phyloP scores from a whole-genome alignment of 2,113 vertebrate genomes.

The Eleginops maclovinus region DNA sequence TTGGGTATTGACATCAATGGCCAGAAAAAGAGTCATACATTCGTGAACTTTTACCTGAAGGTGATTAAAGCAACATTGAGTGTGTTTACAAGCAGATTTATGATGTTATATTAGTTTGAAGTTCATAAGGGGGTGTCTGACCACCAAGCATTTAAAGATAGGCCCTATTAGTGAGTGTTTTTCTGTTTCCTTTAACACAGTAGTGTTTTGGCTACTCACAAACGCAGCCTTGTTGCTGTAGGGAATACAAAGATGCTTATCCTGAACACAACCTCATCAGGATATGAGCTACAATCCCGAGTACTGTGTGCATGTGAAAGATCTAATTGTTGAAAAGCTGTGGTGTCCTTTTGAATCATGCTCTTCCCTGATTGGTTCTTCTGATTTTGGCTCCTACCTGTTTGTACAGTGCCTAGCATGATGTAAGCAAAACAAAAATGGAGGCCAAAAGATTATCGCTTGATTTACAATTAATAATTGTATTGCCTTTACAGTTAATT shows the following conservation, averaged over 20 bases:
- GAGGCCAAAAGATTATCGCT: slow-evolving; percentile 46
- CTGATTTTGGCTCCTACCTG: slow-evolving; percentile 55
- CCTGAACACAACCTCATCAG: slow-evolving; percentile 36
- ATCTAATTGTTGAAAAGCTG: slow-evolving; percentile 36
- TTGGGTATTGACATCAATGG: slow-evolving; percentile 30
- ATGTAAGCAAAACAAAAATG: slow-evolving; percentile 68
- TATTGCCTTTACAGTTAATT: slow-evolving; percentile 24
- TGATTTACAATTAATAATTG: slow-evolving; percentile 27
- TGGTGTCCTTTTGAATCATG: slow-evolving; percentile 31
- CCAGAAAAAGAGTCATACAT: slow-evolving; percentile 30
- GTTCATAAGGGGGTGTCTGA: slow-evolving; percentile 45
- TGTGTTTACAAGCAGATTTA: slow-evolving; percentile 64
- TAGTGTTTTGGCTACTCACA: slow-evolving; percentile 3
- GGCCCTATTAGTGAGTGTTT: slow-evolving; percentile 42
- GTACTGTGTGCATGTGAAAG: slow-evolving; percentile 50
- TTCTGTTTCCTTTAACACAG: slow-evolving; percentile 31
- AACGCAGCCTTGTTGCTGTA: slow-evolving; percentile 8
- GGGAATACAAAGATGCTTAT: slow-evolving; percentile 27
- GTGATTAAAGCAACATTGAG: slow-evolving; percentile 45
- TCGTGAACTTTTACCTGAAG: slow-evolving; percentile 41
- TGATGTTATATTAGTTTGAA: slow-evolving; percentile 40
- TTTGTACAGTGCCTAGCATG: slow-evolving; percentile 76
- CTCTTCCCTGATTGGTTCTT: slow-evolving; percentile 45
- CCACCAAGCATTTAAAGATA: slow-evolving; percentile 41
- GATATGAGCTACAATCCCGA: slow-evolving; percentile 34